A percentile compares a stretch with the other conserved stretches of the same genome.
These are phyloP conservation scores for Chrysodeixis includens DNA, from an alignment of 2,888 invertebrate genomes.

Conservation along the genomic window DNA sequence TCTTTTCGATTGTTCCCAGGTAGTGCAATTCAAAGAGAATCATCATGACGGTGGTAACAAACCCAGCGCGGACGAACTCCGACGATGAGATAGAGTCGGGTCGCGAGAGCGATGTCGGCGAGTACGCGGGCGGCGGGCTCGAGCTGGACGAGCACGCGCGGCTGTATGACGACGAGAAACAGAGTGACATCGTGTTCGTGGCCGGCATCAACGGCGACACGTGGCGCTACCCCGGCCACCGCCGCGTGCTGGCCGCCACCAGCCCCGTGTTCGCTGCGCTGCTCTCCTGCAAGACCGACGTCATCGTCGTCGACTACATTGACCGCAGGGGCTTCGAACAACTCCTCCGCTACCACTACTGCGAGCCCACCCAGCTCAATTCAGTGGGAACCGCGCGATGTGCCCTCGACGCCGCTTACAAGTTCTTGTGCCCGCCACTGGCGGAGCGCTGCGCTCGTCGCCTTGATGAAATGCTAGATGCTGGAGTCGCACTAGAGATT, in stretches of 20 bases:
- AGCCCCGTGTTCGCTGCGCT: conserved; percentile 91
- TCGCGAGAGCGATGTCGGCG: conserved; percentile 52
- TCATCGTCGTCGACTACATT: conserved; percentile 89
- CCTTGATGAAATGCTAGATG: conserved; percentile 90
- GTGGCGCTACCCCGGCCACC: conserved; percentile 92
- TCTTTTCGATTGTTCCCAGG: conserved; percentile 68
- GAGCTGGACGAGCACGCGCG: conserved; percentile 70
- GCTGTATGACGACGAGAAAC: conserved; percentile 87
- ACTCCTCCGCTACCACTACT: conserved; percentile 91
- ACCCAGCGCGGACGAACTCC: conserved; percentile 77
- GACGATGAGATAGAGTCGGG: conserved; percentile 74
- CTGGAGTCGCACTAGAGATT: conserved; percentile 91
- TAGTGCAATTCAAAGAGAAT: conserved; percentile 55
- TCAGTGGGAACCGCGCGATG: conserved; percentile 91
- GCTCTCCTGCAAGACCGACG: conserved; percentile 79
- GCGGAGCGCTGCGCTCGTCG: conserved; percentile 91
- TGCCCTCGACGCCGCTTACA: conserved; percentile 93
- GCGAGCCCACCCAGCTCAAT: conserved; percentile 90
- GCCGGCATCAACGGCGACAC: conserved; percentile 91
- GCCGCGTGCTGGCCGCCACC: conserved; percentile 89
- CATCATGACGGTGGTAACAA: conserved; percentile 86
- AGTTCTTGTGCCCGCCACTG: conserved; percentile 92
- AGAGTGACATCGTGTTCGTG: conserved; percentile 90
- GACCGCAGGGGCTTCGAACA: conserved; percentile 92
- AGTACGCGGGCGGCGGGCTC: conserved; percentile 58